These are phyloP conservation scores for Cerceris rybyensis DNA, from an alignment of 2,888 invertebrate species.

Conservation along the genomic window DNA sequence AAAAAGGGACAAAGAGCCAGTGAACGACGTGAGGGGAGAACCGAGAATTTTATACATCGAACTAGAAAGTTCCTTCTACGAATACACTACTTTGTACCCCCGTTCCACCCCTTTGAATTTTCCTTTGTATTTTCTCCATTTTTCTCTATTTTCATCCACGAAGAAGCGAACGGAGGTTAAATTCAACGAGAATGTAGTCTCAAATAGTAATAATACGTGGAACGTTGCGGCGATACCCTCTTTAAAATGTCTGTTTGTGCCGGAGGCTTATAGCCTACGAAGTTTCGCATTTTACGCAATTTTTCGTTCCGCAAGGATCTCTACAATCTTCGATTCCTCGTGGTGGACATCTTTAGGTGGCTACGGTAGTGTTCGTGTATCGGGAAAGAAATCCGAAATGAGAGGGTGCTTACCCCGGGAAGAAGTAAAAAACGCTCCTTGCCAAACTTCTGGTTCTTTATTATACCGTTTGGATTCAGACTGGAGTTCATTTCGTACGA, in stretches of 20 bases:
- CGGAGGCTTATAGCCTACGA: conserved; percentile 34
- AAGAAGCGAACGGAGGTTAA: too few relatives aligned
- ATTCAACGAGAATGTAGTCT: too few relatives aligned
- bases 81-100: not conserved
- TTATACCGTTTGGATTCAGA: conserved; percentile 70
- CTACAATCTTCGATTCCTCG: conserved; percentile 22
- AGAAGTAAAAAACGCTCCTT: conserved; percentile 53
- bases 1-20: conserved; percentile 20
- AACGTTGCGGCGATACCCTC: not conserved
- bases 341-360: not conserved
- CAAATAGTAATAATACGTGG: not conserved
- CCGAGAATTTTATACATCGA: conserved; percentile 37
- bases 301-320: conserved; percentile 32
- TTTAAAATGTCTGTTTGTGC: conserved; percentile 31
- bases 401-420: conserved; percentile 3
- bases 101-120: not conserved
- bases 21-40: conserved; percentile 7
- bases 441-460: conserved; percentile 70
- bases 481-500: conserved; percentile 71
- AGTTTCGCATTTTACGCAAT: conserved; percentile 50
- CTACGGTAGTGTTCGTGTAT: not conserved
- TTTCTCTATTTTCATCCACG: not conserved
- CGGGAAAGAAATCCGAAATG: not conserved
- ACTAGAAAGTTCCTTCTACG: conserved; percentile 34
- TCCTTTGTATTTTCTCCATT: not conserved